Conservation (phyloP, 2,888 invertebrate species). For the Meliscaeva auricollis region DNA sequence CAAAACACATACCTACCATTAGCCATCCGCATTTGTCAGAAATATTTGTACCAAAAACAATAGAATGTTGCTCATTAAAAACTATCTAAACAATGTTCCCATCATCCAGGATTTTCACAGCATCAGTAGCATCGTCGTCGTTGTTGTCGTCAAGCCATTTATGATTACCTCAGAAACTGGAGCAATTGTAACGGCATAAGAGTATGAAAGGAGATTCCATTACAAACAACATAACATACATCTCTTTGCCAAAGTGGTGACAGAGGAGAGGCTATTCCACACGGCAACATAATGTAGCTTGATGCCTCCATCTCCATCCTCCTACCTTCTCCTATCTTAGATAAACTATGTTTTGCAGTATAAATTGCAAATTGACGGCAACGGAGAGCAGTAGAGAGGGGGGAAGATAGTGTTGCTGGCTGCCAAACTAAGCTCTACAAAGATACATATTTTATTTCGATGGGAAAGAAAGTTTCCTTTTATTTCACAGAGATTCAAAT, state of each 20-base stretch:
- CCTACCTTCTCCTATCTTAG: neutral
- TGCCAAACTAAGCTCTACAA: constrained; percentile 4
- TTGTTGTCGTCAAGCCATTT: constrained; percentile 21
- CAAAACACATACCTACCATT: constrained; percentile 3
- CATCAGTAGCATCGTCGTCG: neutral
- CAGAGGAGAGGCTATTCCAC: constrained; percentile 8
- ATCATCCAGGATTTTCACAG: constrained; percentile 42
- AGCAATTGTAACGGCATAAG: constrained; percentile 48
- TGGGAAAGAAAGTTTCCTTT: constrained; percentile 73
- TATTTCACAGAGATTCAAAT: constrained; percentile 61
- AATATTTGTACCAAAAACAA: constrained; percentile 29
- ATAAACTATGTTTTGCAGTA: constrained; percentile 16
- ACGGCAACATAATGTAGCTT: too few species aligned
- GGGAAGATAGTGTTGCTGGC: neutral
- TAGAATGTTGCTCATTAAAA: constrained; percentile 53
- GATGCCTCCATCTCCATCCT: neutral
- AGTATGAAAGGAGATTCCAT: constrained; percentile 43
- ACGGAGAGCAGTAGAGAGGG: neutral
- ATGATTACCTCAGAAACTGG: constrained; percentile 65
- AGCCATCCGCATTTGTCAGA: constrained; percentile 37
- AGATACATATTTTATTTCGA: constrained; percentile 21
- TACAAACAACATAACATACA: constrained; percentile 14
- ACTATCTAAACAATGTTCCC: constrained; percentile 33
- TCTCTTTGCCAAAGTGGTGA: constrained; percentile 42
- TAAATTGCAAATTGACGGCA: constrained; percentile 9